Conservation (phyloP, 2,888 invertebrate genomes). For the Oxyteleia sp. region DNA sequence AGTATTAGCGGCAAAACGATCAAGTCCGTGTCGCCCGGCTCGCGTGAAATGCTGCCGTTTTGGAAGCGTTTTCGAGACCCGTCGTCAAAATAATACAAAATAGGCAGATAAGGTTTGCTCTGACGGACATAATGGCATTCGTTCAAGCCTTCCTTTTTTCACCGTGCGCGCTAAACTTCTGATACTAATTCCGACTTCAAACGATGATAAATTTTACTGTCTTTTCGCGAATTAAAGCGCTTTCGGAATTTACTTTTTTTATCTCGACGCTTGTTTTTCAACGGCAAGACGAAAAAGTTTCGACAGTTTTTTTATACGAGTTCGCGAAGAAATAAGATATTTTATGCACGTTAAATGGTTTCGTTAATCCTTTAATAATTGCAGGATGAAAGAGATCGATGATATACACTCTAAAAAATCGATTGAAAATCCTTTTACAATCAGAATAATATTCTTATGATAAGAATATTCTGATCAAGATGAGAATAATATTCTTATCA, state of each 20-base stretch:
- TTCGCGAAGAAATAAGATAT: no score
- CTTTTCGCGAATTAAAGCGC: neutral
- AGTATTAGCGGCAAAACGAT: no score
- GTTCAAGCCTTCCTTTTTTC: constrained; percentile 19
- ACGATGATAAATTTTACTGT: constrained; percentile 29
- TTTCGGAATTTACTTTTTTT: neutral
- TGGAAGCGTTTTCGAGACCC: constrained; percentile 40
- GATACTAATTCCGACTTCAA: constrained; percentile 21
- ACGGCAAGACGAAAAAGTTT: neutral
- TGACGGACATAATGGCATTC: constrained; percentile 31
- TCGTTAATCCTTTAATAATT: no score
- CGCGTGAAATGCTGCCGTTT: constrained; percentile 55
- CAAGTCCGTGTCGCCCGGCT: constrained; percentile 43
- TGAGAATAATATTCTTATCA: no score
- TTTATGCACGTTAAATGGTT: no score
- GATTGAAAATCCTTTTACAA: no score
- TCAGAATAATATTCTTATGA: no score
- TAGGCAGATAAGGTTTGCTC: no score
- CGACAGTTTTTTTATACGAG: no score
- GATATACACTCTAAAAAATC: no score
- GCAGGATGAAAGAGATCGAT: no score
- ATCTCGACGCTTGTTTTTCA: neutral
- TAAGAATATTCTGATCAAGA: no score
- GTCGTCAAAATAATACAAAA: constrained; percentile 45
- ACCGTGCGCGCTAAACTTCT: constrained; percentile 8